Base-by-base conservation (phyloP, 2,113 vertebrate species). In the Neoarius graeffei region DNA sequence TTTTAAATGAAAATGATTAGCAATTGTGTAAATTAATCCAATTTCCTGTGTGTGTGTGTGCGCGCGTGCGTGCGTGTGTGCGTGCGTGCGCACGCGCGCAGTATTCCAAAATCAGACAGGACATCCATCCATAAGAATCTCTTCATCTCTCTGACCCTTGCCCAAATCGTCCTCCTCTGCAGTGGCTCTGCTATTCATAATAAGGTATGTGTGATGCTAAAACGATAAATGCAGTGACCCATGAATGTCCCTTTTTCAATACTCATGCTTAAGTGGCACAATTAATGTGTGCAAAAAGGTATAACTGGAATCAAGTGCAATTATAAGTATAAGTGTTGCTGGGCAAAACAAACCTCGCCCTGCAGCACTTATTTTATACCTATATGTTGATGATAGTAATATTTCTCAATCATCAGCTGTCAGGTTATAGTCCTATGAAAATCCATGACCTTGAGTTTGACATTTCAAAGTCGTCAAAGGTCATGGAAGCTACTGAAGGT, bases 91-190 rank as follows among this genome's bases (percentile, higher is more conserved):
- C 1, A 1, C 35, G 2, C 2, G 35, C 35, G 3, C 52, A 96
- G 96, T 71, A 96, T 96, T 86, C 95, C 96, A 56, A 95, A 94
- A 92, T 96, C 96, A 1, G 96, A 96, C 56, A 92, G 96, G 84
- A 96, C 93, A 3, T 95, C 95, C 62, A 95, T 96, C 89, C 95
- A 96, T 89, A 96, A 94, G 92, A 96, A 96, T 90, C 93, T 96
- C 48, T 96, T 95, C 83, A 83, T 95, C 1, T 93, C 95, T 85
- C 91, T 96, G 74, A 95, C 93, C 85, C 95, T 94, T 25, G 96
- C 95, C 54, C 96, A 96, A 91, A 94, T 96, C 64, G 93, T 96
- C 76, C 93, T 96, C 57, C 95, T 96, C n/a, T 96, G 95, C 92
- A 95, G 95, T 27, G 94, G 95, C 69, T 95, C 95, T n/a, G 95